Conservation (phyloP, 2,113 vertebrate genomes). For the Prietella phreatophila region DNA sequence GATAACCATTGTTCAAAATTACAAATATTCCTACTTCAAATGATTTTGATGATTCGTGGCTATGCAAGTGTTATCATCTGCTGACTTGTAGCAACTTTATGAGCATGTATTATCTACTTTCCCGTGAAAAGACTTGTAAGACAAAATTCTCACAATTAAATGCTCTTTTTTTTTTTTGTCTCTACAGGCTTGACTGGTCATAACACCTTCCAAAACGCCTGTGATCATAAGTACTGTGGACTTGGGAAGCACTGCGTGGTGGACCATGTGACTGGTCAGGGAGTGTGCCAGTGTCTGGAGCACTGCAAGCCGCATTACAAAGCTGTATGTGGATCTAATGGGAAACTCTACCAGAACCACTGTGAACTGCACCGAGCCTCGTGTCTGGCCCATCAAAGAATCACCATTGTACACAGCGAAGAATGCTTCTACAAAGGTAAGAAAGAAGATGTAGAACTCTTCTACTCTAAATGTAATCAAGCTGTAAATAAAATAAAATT, state of each 20-base stretch:
- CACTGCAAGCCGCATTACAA: constrained; percentile 88
- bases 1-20: background rate
- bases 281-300: constrained; percentile 86
- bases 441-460: background rate
- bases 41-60: background rate
- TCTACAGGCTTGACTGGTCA: constrained; percentile 72
- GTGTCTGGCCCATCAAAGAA: constrained; percentile 82
- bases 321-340: constrained; percentile 92
- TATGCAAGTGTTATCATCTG: background rate
- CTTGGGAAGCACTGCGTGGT: constrained; percentile 86
- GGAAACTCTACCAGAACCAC: constrained; percentile 91
- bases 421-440: constrained; percentile 97
- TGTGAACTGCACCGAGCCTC: constrained; percentile 91
- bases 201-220: constrained; percentile 68
- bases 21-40: background rate
- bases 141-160: background rate
- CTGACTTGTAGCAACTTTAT: background rate
- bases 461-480: background rate
- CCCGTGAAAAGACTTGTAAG: background rate
- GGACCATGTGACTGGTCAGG: constrained; percentile 73
- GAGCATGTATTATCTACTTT: background rate
- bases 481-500: background rate
- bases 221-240: constrained; percentile 92
- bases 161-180: background rate
- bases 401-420: constrained; percentile 89